These are phyloP conservation scores for Rallus limicola DNA, from an alignment of 2,113 vertebrate genomes.

Conservation along the genomic window DNA sequence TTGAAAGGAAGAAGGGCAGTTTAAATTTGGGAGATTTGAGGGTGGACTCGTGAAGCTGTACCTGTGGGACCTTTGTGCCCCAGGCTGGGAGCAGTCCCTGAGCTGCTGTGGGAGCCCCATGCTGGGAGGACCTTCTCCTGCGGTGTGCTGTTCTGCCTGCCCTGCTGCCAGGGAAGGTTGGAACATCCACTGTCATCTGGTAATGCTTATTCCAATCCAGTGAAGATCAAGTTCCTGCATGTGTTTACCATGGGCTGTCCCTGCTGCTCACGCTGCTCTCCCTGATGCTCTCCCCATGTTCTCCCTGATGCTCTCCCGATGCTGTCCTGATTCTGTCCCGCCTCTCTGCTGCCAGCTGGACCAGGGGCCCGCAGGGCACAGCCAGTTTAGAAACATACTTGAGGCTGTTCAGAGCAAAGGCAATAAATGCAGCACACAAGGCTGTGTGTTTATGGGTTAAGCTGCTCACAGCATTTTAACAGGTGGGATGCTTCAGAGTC, in stretches of 20 bases:
- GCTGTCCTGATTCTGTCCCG: not conserved
- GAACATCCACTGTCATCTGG: not conserved
- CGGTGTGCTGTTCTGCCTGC: not conserved
- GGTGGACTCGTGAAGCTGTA: not conserved
- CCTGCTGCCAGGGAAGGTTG: not conserved
- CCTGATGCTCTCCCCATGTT: too few relatives aligned
- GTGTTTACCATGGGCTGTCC: not conserved
- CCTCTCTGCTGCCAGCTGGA: not conserved
- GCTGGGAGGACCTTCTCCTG: not conserved
- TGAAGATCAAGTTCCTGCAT: not conserved
- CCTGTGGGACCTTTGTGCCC: not conserved
- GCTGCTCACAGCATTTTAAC: not conserved
- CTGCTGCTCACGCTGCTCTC: not conserved
- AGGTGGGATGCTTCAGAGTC: not conserved
- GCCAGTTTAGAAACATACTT: not conserved
- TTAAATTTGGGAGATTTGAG: not conserved
- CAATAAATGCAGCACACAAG: not conserved
- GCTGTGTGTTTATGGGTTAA: not conserved
- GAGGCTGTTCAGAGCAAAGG: slow-evolving; percentile 3
- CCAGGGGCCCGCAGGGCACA: not conserved
- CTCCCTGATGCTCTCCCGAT: not conserved
- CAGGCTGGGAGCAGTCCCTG: not conserved
- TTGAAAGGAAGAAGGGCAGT: not conserved
- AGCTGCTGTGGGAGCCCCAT: not conserved
- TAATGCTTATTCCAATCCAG: not conserved